A percentile compares a stretch with the other conserved stretches of the same genome.
These are phyloP conservation scores for Sebastes oblongus DNA, from an alignment of 2,797 vertebrate genomes.

Conservation along the genomic window DNA sequence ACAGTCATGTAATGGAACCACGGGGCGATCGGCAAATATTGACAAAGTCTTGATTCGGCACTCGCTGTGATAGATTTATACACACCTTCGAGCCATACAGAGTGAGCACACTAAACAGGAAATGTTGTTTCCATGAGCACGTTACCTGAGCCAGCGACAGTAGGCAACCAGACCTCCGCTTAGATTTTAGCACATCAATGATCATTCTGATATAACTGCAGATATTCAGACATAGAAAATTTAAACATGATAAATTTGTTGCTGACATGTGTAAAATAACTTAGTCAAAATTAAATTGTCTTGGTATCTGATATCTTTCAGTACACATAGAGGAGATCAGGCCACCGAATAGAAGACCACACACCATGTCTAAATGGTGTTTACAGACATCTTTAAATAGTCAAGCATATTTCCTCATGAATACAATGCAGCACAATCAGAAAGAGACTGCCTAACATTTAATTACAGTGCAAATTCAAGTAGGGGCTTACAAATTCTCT, in stretches of 20 bases:
- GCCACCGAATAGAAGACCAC: slow-evolving; percentile 78
- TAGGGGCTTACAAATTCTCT: slow-evolving; percentile 79
- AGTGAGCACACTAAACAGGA: background rate
- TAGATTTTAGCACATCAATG: background rate
- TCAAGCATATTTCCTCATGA: slow-evolving; percentile 83
- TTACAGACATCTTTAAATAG: slow-evolving; percentile 78
- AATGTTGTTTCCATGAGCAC: background rate
- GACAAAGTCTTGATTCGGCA: slow-evolving; percentile 24
- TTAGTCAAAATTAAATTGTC: background rate
- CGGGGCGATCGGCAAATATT: slow-evolving; percentile 11
- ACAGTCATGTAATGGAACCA: slow-evolving; percentile 3
- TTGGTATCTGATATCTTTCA: background rate
- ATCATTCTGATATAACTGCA: background rate
- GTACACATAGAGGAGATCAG: slow-evolving; percentile 41
- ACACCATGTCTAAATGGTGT: slow-evolving; percentile 83
- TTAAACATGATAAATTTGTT: background rate
- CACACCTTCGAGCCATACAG: background rate
- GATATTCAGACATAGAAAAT: background rate
- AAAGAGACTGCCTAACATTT: slow-evolving; percentile 85
- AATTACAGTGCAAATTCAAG: slow-evolving; percentile 88
- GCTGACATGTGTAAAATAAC: background rate
- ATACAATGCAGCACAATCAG: slow-evolving; percentile 83
- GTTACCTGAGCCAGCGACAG: background rate
- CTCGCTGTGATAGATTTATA: background rate
- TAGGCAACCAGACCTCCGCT: background rate